phyloP scores from a whole-genome alignment of 2,113 vertebrate species.

The Plestiodon gilberti region DNA sequence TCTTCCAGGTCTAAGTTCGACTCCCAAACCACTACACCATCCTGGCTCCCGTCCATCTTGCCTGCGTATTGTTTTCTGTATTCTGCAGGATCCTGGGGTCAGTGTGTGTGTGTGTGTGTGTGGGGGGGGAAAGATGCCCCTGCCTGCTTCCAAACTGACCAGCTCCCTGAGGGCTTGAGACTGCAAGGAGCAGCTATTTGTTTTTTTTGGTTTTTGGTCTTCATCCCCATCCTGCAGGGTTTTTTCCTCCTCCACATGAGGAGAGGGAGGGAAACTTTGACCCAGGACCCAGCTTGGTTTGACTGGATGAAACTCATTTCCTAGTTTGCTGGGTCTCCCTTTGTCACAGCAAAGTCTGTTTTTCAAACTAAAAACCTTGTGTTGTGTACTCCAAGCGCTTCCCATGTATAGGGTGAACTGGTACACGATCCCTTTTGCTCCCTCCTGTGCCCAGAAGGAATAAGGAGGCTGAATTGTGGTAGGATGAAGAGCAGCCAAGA shows the following conservation, averaged over 20 bases:
- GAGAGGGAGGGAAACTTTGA: background rate
- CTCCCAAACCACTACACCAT: too few species aligned
- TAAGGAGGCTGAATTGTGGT: background rate
- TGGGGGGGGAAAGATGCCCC: background rate
- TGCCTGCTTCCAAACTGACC: background rate
- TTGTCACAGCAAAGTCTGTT: background rate
- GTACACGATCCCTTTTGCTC: background rate
- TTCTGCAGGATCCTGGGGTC: accelerated
- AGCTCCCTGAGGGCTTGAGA: background rate
- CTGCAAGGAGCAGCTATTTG: accelerated
- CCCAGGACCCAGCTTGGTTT: background rate
- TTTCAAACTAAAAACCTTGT: background rate
- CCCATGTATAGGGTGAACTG: background rate
- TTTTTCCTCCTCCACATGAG: too few species aligned
- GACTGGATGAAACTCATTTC: background rate
- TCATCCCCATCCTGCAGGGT: too few species aligned
- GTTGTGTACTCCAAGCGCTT: background rate
- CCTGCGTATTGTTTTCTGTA: accelerated
- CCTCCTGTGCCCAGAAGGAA: background rate
- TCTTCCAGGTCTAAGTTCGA: too few species aligned
- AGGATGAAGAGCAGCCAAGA: too few species aligned
- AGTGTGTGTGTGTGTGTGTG: too few species aligned
- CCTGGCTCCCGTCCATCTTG: too few species aligned
- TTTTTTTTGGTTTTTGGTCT: too few species aligned
- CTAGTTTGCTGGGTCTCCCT: background rate